Percentiles rank a stretch among this genome's conserved stretches.
phyloP scores from a whole-genome alignment of 2,797 vertebrate species.

The Gastrophryne carolinensis region DNA sequence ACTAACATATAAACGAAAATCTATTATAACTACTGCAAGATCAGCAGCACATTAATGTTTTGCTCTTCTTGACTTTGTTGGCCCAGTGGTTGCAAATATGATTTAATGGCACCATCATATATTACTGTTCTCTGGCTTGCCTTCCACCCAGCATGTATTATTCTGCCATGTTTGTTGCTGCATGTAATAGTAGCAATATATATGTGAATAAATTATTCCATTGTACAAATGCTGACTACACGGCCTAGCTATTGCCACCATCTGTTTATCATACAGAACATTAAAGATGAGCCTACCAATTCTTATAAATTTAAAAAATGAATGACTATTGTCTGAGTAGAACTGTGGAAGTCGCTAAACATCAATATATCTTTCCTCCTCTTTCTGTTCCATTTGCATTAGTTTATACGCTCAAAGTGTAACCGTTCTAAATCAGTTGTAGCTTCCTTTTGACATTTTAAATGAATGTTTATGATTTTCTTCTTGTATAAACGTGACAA shows the following conservation, averaged over 20 bases:
- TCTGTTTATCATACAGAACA: conserved; percentile 14
- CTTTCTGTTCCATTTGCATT: conserved; percentile 16
- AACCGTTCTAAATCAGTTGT: conserved; percentile 1
- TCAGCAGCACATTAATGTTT: conserved; percentile 12
- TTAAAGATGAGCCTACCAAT: conserved; percentile 33
- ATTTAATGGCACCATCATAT: conserved; percentile 40
- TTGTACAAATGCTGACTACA: conserved; percentile 30
- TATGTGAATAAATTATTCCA: conserved; percentile 40
- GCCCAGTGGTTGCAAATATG: conserved; percentile 15
- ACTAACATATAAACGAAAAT: conserved; percentile 44
- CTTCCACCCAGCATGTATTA: conserved; percentile 35
- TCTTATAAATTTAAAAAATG: conserved; percentile 40
- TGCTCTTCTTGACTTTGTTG: neutral
- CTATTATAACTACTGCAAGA: conserved; percentile 28
- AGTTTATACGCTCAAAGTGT: conserved; percentile 36
- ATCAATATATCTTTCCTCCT: conserved; percentile 15
- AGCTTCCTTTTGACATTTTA: conserved; percentile 19
- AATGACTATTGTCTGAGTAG: conserved; percentile 29
- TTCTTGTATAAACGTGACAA: neutral
- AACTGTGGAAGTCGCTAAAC: neutral
- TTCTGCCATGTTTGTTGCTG: conserved; percentile 17
- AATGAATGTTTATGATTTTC: conserved; percentile 39
- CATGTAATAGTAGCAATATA: conserved; percentile 46
- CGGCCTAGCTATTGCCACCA: conserved; percentile 10
- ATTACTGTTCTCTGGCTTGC: conserved; percentile 8